These are phyloP conservation scores for Heteromyza rotundicornis DNA, from an alignment of 2,888 invertebrate species.

Conservation along the genomic window DNA sequence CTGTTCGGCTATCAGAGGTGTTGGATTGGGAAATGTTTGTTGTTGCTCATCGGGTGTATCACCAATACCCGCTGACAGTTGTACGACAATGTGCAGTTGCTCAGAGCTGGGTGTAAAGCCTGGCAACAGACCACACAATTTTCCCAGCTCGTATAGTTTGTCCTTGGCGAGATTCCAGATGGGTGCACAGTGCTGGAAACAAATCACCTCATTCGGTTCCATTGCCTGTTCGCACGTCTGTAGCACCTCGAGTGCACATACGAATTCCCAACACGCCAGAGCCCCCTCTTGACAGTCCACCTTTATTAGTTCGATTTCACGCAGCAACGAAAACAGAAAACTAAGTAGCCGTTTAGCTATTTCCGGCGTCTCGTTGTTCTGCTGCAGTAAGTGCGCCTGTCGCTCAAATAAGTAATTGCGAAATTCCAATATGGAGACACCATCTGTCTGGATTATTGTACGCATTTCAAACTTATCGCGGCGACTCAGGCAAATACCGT, in stretches of 20 bases:
- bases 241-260: constrained; percentile 88
- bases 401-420: constrained; percentile 92
- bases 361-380: constrained; percentile 63
- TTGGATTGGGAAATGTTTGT: constrained; percentile 50
- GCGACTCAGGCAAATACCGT: constrained; percentile 75
- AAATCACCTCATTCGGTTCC: constrained; percentile 72
- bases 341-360: constrained; percentile 87
- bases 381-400: constrained; percentile 81
- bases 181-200: constrained; percentile 84
- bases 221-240: constrained; percentile 77
- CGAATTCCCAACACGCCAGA: constrained; percentile 89
- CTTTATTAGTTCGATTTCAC: constrained; percentile 83
- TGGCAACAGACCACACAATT: constrained; percentile 89
- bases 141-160: constrained; percentile 79
- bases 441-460: constrained; percentile 49
- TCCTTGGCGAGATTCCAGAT: constrained; percentile 88
- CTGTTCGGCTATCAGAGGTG: constrained; percentile 46
- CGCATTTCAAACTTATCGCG: constrained; percentile 66
- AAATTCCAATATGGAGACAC: constrained; percentile 83
- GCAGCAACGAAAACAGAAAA: constrained; percentile 87
- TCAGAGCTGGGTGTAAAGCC: constrained; percentile 81
- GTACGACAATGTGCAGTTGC: constrained; percentile 88
- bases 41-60: constrained; percentile 69
- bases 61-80: constrained; percentile 89
- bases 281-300: constrained; percentile 82